A percentile compares a stretch with the other conserved stretches of the same genome.
Evolutionary conservation across 2,113 vertebrate species (phyloP).

Genomic region (Boulengeromyrus knoepffleri): DNA sequence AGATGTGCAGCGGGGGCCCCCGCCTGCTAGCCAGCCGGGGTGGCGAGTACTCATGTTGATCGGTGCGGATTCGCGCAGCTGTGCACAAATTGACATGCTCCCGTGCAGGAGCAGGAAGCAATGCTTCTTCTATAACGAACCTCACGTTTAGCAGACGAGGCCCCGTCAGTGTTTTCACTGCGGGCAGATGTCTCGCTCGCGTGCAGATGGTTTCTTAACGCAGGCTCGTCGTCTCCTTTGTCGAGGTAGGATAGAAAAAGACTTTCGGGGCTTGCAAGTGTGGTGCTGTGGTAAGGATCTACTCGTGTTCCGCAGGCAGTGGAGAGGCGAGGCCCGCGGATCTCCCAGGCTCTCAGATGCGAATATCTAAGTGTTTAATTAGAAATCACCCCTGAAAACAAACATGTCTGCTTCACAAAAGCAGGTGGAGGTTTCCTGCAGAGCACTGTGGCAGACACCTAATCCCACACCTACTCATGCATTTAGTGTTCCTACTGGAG

Average conservation of each 20-base stretch:
- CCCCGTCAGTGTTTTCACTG: not conserved
- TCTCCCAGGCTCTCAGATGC: not conserved
- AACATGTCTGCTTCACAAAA: not conserved
- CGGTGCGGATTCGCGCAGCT: slow-evolving; percentile 45
- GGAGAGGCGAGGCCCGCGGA: not conserved
- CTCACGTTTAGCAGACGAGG: not conserved
- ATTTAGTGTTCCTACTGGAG: slow-evolving; percentile 24
- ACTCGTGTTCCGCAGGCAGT: not conserved
- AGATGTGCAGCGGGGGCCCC: slow-evolving; percentile 16
- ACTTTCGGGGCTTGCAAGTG: not conserved
- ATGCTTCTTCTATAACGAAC: not conserved
- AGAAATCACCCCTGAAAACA: not conserved
- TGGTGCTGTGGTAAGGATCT: not conserved
- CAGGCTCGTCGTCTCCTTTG: slow-evolving; percentile 21
- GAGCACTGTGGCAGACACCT: slow-evolving; percentile 22
- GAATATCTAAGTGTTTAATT: slow-evolving; percentile 8
- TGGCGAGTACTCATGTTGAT: slow-evolving; percentile 37
- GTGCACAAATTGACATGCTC: slow-evolving; percentile 22
- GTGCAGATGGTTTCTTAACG: slow-evolving; percentile 46
- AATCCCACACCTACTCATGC: slow-evolving; percentile 30
- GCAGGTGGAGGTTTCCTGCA: slow-evolving; percentile 13
- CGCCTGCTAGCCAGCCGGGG: slow-evolving; percentile 33
- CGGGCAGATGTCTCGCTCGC: slow-evolving; percentile 42
- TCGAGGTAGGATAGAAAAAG: not conserved
- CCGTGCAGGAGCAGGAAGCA: not conserved